phyloP scores from a whole-genome alignment of 2,888 invertebrate genomes.

The Ethmia dodecea region DNA sequence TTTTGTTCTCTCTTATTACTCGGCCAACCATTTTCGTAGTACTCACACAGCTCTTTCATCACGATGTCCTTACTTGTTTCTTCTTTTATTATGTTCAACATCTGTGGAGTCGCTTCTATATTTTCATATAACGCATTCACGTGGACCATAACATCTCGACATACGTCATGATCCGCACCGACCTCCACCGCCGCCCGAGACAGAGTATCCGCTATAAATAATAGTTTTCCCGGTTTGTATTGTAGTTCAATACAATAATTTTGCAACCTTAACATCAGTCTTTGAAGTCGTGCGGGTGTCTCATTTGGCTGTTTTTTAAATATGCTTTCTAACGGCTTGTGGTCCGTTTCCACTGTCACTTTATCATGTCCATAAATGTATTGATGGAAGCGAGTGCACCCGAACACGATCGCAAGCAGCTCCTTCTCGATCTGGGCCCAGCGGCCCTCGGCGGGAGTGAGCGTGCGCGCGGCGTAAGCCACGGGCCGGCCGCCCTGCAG shows the following conservation, averaged over 20 bases:
- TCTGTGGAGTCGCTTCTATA: not conserved
- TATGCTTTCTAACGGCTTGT: constrained; percentile 28
- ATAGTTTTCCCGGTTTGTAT: constrained; percentile 24
- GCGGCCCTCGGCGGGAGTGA: constrained; percentile 3
- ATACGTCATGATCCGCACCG: constrained; percentile 7
- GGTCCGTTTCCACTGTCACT: not conserved
- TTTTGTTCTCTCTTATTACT: constrained; percentile 3
- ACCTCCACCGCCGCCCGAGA: constrained; percentile 20
- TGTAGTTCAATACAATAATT: not conserved
- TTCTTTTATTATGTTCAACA: constrained; percentile 1
- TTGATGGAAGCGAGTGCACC: constrained; percentile 12
- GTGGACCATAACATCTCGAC: constrained; percentile 8
- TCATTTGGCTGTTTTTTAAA: constrained; percentile 20
- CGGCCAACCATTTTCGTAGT: constrained; percentile 6
- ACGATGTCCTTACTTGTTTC: constrained; percentile 2
- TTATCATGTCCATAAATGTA: constrained; percentile 17
- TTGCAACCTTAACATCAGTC: constrained; percentile 1
- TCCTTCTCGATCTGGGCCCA: constrained; percentile 16
- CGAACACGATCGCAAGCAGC: constrained; percentile 12
- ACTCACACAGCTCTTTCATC: not conserved
- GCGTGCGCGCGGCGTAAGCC: constrained; percentile 3
- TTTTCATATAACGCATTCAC: constrained; percentile 1
- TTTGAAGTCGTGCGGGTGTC: constrained; percentile 5
- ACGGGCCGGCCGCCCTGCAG: constrained; percentile 13
- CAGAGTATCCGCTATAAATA: constrained; percentile 30